Evolutionary conservation across 2,797 vertebrate species (phyloP), one percentile per base, ranked within the genome.

Genomic region (Gambelia wislizenii): DNA sequence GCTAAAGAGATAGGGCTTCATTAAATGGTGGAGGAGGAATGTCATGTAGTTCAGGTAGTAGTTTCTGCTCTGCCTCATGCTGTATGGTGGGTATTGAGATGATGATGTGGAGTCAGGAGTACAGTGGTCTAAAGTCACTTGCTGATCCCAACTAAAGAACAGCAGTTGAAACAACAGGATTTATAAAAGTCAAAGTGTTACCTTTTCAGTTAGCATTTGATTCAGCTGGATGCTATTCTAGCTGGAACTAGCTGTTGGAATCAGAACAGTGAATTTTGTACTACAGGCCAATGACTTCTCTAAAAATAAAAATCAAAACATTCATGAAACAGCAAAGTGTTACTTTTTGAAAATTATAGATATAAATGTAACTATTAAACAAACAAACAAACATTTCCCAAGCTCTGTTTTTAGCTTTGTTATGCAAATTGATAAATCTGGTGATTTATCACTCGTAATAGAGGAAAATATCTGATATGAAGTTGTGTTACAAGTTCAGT

Each of bases 341-440:
- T 59, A 22, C 5, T 22, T 59, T 59, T 59, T 18, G 20, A 59
- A 59, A 59, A 59, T 59, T 59, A 4, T 59, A 59, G 56, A 20
- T 4, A 59, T 59, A 59, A 59, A 5, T 59, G 18, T 59, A 59
- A 59, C 56, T 59, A 4, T 59, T 59, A 59, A 59, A 59, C 4
- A 18, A 56, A 56, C 4, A 22, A 59, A 5, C 18, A 59, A 59
- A 59, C 3, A 39, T 36, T 39, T 74, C 16, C 16, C 49, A 80
- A 18, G 56, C 56, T 61, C 36, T 52, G 27, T n/a, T 33, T 70
- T 67, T 83, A 64, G 56, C 9, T 54, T 64, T 44, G 1, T 33
- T 79, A 25, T n/a, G 39, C 69, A 82, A 86, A 91, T 9, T 42
- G 36, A 83, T 76, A 13, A 27, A 81, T 86, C 54, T 56, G 18